A percentile compares a stretch with the other conserved stretches of the same genome.
Evolutionary conservation across 2,113 vertebrate genomes (phyloP).

Genomic region (Scolopax mira): DNA sequence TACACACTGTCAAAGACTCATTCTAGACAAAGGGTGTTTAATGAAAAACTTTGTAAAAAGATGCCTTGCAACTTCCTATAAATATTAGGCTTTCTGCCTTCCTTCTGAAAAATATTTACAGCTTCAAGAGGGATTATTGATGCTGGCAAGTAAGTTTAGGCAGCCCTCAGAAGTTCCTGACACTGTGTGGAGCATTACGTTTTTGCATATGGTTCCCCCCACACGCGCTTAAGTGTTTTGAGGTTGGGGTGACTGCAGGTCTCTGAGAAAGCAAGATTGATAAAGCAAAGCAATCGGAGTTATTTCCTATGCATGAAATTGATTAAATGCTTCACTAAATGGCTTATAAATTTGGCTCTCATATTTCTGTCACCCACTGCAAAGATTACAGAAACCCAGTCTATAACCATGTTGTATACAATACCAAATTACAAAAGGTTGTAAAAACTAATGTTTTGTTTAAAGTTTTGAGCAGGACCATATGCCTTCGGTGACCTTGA

Average conservation of each 20-base stretch:
- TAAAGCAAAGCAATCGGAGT: constrained; percentile 78
- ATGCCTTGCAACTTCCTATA: constrained; percentile 45
- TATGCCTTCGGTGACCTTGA: constrained; percentile 84
- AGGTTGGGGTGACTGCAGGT: constrained; percentile 48
- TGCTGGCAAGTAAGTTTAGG: constrained; percentile 25
- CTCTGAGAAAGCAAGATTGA: constrained; percentile 75
- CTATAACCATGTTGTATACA: constrained; percentile 81
- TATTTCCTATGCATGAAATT: constrained; percentile 86
- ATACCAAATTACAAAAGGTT: constrained; percentile 87
- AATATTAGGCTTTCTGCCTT: constrained; percentile 52
- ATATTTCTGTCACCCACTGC: constrained; percentile 86
- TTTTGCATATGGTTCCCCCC: neutral
- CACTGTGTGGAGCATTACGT: neutral
- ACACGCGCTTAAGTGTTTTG: neutral
- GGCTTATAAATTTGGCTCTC: constrained; percentile 86
- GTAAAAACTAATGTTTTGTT: constrained; percentile 88
- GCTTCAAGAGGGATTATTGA: constrained; percentile 45
- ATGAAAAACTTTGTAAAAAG: constrained; percentile 62
- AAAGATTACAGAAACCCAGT: constrained; percentile 81
- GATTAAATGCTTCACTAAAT: constrained; percentile 87
- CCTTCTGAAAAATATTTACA: constrained; percentile 66
- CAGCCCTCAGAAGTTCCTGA: constrained; percentile 52
- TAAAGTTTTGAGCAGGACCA: constrained; percentile 85
- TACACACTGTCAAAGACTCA: neutral
- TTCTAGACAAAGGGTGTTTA: constrained; percentile 56